Base-by-base conservation (phyloP, 2,797 vertebrate species). In the Spizella passerina region DNA sequence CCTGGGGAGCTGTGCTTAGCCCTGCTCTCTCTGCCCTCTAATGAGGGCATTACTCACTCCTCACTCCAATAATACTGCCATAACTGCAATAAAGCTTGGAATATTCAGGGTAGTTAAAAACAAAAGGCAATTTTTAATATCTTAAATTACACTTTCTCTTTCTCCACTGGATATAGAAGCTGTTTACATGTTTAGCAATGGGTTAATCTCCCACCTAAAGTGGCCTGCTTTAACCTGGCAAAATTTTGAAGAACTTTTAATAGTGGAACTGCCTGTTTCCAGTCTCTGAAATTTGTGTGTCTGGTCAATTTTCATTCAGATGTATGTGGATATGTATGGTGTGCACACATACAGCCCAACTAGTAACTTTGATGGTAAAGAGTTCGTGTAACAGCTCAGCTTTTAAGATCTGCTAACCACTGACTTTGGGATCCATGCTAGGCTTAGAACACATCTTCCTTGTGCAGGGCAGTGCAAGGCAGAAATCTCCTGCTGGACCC, bases 71-170 rank as follows among this genome's bases (percentile, higher is more conserved):
- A 57, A 92, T 80, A 19, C 39, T 66, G n/a, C 61, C 86, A 5
- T 23, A 85, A 52, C 47, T 61, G 26, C 72, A 88, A 32, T 66
- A 87, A 91, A 75, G 23, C 39, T 81, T 56, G 12, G 41, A 63
- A 78, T 52, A 78, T 80, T 63, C 61, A 72, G 36, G 7, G 41
- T 3, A 63, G 72, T 53, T 47, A n/a, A 61, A 85, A 18, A 2
- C 4, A 83, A 72, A 82, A 65, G 29, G 21, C 46, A 78, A 49
- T 52, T 94, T 77, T 92, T 78, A 91, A 65, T 85, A 71, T 63
- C 66, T 82, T 93, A 69, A 86, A 92, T 86, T 88, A 43, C 60
- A 83, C 85, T 94, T 93, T 94, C 70, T 83, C 89, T 90, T 92
- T 86, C 61, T 92, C 92, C 76, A 77, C 53, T 86, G n/a, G 36